phyloP scores from a whole-genome alignment of 2,888 invertebrate species.

The Mylabris sibirica region DNA sequence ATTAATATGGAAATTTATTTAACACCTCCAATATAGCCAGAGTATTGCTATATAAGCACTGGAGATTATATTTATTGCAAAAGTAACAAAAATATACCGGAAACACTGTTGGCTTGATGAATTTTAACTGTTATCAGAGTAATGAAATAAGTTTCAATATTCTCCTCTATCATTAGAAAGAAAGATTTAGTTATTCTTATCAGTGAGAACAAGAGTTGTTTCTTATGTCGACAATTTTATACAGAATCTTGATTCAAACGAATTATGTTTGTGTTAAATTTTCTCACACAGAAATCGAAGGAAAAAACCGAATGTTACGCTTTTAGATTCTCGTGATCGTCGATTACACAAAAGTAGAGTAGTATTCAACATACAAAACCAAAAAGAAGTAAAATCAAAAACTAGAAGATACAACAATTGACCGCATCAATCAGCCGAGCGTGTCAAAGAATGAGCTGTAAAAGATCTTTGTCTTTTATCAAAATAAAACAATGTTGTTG shows the following conservation, averaged over 20 bases:
- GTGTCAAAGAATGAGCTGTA: background rate
- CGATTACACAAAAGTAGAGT: background rate
- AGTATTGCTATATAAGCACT: no score
- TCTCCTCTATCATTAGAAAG: background rate
- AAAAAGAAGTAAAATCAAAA: background rate
- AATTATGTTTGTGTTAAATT: background rate
- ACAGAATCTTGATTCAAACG: background rate
- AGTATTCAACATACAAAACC: background rate
- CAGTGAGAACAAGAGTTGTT: background rate
- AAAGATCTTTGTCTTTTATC: background rate
- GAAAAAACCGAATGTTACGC: background rate
- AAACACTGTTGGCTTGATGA: no score
- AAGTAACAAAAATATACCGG: no score
- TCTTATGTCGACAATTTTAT: background rate
- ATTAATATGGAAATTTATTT: no score
- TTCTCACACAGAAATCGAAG: background rate
- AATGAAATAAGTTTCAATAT: no score
- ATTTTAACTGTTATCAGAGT: no score
- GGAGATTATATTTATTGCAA: no score
- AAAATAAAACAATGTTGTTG: background rate
- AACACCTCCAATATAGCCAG: no score
- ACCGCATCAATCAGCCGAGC: conserved; percentile 12
- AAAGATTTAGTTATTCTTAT: background rate
- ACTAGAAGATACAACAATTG: background rate
- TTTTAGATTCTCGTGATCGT: conserved; percentile 6